These are phyloP conservation scores for Yponomeuta plumbellus DNA, from an alignment of 2,888 invertebrate genomes.

Conservation along the genomic window DNA sequence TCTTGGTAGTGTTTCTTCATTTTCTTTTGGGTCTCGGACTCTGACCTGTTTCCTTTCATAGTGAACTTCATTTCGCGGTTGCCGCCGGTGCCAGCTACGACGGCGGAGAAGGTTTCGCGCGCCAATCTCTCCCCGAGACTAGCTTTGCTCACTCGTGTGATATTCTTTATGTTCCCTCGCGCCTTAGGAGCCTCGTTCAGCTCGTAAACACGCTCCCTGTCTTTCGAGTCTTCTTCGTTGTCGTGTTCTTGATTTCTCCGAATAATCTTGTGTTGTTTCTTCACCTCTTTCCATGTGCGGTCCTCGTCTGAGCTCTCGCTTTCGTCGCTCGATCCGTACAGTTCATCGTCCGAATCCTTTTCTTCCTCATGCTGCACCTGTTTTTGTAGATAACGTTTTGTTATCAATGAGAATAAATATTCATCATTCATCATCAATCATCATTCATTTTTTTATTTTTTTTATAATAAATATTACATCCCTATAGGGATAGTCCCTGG, in stretches of 20 bases:
- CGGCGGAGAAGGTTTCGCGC: conserved; percentile 71
- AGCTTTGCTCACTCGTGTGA: conserved; percentile 74
- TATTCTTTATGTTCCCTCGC: conserved; percentile 58
- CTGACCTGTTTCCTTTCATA: conserved; percentile 73
- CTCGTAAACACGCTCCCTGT: conserved; percentile 41
- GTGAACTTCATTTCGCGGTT: conserved; percentile 89
- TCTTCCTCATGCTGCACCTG: conserved; percentile 52
- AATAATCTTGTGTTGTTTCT: conserved; percentile 82
- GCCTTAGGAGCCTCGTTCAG: conserved; percentile 71
- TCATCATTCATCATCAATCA: background rate
- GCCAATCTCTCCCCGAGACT: conserved; percentile 84
- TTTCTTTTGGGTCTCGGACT: conserved; percentile 74
- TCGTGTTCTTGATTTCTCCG: conserved; percentile 54
- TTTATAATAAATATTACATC: too few relatives aligned
- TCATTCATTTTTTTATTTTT: too few relatives aligned
- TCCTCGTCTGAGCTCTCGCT: conserved; percentile 86
- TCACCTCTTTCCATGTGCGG: conserved; percentile 87
- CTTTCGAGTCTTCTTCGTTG: conserved; percentile 34
- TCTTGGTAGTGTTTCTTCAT: conserved; percentile 82
- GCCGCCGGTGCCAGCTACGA: conserved; percentile 77
- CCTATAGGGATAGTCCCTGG: too few relatives aligned
- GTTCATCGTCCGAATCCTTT: conserved; percentile 72
- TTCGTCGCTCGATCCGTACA: conserved; percentile 57
- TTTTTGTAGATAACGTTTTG: conserved; percentile 25
- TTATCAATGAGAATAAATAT: background rate